Conservation (phyloP, 2,888 invertebrate species). For the Urechis unicinctus region DNA sequence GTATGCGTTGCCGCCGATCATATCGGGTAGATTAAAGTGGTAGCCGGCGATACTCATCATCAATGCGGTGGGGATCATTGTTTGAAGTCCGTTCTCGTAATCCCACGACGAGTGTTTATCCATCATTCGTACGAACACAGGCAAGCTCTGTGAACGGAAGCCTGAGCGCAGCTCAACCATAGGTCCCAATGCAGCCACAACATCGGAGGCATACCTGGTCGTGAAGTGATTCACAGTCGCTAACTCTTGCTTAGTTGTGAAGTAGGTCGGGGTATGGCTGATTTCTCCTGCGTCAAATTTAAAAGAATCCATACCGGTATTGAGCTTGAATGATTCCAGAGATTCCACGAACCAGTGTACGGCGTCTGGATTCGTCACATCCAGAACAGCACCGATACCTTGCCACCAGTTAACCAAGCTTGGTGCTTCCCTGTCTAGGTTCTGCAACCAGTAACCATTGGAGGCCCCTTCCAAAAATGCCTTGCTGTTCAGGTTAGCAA, state of each 20-base stretch:
- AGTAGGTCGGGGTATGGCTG: neutral
- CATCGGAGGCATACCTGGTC: neutral
- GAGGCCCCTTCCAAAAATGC: slow-evolving; percentile 76
- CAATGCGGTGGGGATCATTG: slow-evolving; percentile 75
- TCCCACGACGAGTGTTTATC: slow-evolving; percentile 43
- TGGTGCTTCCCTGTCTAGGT: slow-evolving; percentile 24
- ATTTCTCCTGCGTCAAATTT: slow-evolving; percentile 70
- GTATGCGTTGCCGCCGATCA: slow-evolving; percentile 68
- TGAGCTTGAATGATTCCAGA: slow-evolving; percentile 60
- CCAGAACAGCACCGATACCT: slow-evolving; percentile 65
- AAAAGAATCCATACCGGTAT: slow-evolving; percentile 74
- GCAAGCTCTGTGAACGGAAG: slow-evolving; percentile 71
- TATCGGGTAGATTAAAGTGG: slow-evolving; percentile 83
- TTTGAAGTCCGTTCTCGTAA: slow-evolving; percentile 64
- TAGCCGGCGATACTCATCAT: slow-evolving; percentile 69
- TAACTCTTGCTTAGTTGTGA: neutral
- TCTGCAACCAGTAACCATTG: slow-evolving; percentile 53
- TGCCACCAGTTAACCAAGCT: slow-evolving; percentile 67
- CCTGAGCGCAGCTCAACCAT: slow-evolving; percentile 78
- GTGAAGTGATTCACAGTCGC: neutral
- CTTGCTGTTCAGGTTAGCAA: slow-evolving; percentile 73
- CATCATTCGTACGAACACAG: slow-evolving; percentile 64
- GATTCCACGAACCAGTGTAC: slow-evolving; percentile 68
- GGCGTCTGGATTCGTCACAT: slow-evolving; percentile 76
- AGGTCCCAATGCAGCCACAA: slow-evolving; percentile 53